Evolutionary conservation across 2,113 vertebrate species (phyloP).

Genomic region (Barnardius zonarius): DNA sequence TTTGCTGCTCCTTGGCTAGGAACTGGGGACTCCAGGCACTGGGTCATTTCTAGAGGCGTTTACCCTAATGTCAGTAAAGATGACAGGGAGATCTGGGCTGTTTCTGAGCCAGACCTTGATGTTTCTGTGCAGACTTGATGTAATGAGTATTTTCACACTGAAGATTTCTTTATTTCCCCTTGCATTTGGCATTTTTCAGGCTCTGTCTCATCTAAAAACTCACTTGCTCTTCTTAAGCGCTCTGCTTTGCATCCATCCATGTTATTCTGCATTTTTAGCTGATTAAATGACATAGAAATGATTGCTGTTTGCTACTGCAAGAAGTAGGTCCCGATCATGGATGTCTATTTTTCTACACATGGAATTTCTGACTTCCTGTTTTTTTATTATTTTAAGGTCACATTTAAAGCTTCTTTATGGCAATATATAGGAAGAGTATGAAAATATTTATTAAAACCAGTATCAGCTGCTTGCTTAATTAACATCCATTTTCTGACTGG

Average conservation of each 20-base stretch:
- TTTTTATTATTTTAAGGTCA: neutral
- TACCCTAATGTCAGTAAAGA: neutral
- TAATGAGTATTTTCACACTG: neutral
- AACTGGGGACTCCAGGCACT: neutral
- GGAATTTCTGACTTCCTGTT: neutral
- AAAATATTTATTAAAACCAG: neutral
- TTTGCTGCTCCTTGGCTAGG: neutral
- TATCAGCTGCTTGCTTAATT: neutral
- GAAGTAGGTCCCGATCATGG: rapidly evolving
- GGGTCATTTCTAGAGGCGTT: neutral
- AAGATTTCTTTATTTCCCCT: neutral
- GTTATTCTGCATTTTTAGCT: neutral
- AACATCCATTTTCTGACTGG: neutral
- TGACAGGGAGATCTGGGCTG: neutral
- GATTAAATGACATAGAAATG: neutral
- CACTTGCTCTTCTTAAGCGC: rapidly evolving
- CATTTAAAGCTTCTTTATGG: neutral
- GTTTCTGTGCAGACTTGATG: neutral
- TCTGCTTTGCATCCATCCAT: neutral
- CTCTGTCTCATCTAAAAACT: neutral
- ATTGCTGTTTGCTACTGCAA: neutral
- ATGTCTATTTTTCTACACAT: neutral
- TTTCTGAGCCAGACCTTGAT: neutral
- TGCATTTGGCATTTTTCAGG: neutral
- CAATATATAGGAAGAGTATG: neutral